These are phyloP conservation scores for Agonopterix subpropinquella DNA, from an alignment of 2,888 invertebrate species.

Conservation along the genomic window DNA sequence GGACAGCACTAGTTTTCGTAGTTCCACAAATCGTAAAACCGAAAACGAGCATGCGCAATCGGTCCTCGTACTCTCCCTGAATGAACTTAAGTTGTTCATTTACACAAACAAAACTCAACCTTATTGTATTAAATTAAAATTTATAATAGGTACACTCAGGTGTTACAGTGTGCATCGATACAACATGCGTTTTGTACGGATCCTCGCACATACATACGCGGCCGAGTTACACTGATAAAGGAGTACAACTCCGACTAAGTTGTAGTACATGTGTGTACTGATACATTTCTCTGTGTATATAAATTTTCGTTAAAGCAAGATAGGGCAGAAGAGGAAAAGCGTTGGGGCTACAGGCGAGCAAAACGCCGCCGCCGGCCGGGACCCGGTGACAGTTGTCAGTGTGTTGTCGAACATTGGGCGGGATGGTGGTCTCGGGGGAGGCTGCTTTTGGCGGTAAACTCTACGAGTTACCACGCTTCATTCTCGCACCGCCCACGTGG, in stretches of 20 bases:
- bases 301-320: conserved; percentile 62
- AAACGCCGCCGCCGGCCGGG: conserved; percentile 55
- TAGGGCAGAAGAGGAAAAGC: conserved; percentile 65
- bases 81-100: conserved; percentile 31
- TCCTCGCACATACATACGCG: conserved; percentile 29
- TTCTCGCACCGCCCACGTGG: conserved; percentile 43
- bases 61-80: conserved; percentile 31
- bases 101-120: conserved; percentile 31
- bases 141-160: conserved; percentile 22
- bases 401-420: conserved; percentile 46
- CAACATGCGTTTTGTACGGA: conserved; percentile 46
- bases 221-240: conserved; percentile 27
- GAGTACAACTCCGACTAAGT: conserved; percentile 33
- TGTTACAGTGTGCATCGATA: conserved; percentile 51
- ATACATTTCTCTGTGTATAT: conserved; percentile 42
- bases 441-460: conserved; percentile 45
- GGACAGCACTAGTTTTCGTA: conserved; percentile 63
- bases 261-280: conserved; percentile 51
- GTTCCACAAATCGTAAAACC: conserved; percentile 47
- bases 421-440: conserved; percentile 56
- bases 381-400: conserved; percentile 61
- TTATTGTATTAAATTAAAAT: conserved; percentile 31
- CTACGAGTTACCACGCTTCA: conserved; percentile 52
- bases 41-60: conserved; percentile 65
- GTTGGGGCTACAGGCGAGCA: conserved; percentile 53